phyloP scores from a whole-genome alignment of 2,888 invertebrate species.

The Marronus borbonicus region DNA sequence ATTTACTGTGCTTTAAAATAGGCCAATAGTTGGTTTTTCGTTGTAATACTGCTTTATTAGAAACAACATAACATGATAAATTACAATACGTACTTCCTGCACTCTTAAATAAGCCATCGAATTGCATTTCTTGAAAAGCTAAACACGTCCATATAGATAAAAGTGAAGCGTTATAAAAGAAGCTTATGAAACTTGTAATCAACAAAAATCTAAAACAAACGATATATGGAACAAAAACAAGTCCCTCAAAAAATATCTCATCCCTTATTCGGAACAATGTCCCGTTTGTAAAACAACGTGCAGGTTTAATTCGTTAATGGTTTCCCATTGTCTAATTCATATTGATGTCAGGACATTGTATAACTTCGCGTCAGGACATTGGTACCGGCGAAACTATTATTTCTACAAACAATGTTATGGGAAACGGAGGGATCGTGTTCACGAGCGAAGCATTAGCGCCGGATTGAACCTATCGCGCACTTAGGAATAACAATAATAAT shows the following conservation, averaged over 20 bases:
- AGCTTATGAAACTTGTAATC: background rate
- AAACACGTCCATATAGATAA: no score
- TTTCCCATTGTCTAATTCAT: conserved; percentile 40
- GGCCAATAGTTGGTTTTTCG: no score
- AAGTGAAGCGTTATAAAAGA: no score
- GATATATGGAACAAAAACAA: background rate
- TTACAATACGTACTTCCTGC: no score
- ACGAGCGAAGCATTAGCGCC: background rate
- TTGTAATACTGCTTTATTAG: no score
- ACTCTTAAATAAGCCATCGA: no score
- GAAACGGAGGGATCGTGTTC: conserved; percentile 8
- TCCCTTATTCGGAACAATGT: background rate
- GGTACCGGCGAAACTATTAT: conserved; percentile 37
- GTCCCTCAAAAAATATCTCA: background rate
- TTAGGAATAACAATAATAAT: conserved; percentile 36
- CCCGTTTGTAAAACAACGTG: background rate
- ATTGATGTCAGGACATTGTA: conserved; percentile 47
- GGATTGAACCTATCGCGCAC: conserved; percentile 19
- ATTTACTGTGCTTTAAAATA: no score
- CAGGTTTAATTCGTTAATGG: conserved; percentile 48
- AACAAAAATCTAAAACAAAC: background rate
- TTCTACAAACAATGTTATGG: conserved; percentile 44
- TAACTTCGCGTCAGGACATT: conserved; percentile 34
- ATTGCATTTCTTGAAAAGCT: no score
- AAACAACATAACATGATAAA: no score